phyloP scores from a whole-genome alignment of 1,140 invertebrate genomes.

The Uloborus diversus region DNA sequence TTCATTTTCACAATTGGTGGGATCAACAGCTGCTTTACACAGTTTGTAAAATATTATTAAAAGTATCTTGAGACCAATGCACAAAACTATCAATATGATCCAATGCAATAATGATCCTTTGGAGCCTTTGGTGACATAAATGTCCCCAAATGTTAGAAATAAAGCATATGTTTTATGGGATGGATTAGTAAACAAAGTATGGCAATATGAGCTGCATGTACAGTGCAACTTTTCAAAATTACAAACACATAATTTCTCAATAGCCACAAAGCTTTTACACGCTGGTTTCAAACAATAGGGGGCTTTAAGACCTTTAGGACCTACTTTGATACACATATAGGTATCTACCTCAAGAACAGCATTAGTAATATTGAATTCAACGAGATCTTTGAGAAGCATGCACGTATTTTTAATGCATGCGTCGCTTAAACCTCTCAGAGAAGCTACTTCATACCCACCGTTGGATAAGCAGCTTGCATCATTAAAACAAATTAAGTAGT shows the following conservation, averaged over 20 bases:
- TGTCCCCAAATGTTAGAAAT: slow-evolving; percentile 40
- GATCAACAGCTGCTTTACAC: slow-evolving; percentile 27
- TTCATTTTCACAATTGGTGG: slow-evolving; percentile 11
- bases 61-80: slow-evolving; percentile 23
- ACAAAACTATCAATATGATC: slow-evolving; percentile 25
- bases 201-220: slow-evolving; percentile 27
- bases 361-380: slow-evolving; percentile 43
- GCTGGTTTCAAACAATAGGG: slow-evolving; percentile 37
- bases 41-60: slow-evolving; percentile 31
- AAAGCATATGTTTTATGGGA: slow-evolving; percentile 38
- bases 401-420: slow-evolving; percentile 2
- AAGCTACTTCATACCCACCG: slow-evolving; percentile 12
- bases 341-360: slow-evolving; percentile 16
- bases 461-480: slow-evolving; percentile 23
- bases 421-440: not conserved
- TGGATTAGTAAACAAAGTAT: not conserved
- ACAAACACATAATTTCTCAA: slow-evolving; percentile 44
- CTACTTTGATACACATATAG: slow-evolving; percentile 34
- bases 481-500: slow-evolving; percentile 35
- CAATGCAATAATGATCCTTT: slow-evolving; percentile 25
- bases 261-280: slow-evolving; percentile 35
- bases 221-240: slow-evolving; percentile 11
- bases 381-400: slow-evolving; percentile 22
- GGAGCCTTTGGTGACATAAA: slow-evolving; percentile 20
- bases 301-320: slow-evolving; percentile 11